Conservation (phyloP, 2,797 vertebrate genomes). For the Hippocampus kuda region DNA sequence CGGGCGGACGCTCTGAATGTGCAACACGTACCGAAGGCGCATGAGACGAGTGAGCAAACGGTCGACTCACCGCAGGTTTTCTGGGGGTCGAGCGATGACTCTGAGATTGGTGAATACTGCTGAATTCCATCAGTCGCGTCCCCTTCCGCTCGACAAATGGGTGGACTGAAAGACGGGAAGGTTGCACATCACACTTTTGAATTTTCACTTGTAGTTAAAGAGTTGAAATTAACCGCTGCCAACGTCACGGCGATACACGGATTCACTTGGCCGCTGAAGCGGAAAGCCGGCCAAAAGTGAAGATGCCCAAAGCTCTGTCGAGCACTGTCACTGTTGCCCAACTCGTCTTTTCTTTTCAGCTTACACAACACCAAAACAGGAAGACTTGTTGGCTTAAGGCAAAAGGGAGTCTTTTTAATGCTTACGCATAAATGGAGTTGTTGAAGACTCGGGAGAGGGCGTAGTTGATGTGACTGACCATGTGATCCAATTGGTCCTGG, state of each 20-base stretch:
- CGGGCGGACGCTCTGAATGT: neutral
- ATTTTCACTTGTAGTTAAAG: too few species aligned
- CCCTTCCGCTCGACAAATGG: conserved; percentile 76
- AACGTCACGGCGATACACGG: conserved; percentile 13
- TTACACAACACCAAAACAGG: conserved; percentile 14
- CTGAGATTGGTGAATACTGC: conserved; percentile 80
- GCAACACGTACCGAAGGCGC: too few species aligned
- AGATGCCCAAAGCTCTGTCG: conserved; percentile 30
- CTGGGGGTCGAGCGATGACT: conserved; percentile 75
- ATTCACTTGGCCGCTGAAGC: conserved; percentile 27
- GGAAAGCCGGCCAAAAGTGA: conserved; percentile 23
- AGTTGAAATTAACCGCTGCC: too few species aligned
- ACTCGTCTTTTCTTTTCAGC: conserved; percentile 17
- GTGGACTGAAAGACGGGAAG: conserved; percentile 38
- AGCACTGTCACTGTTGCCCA: conserved; percentile 34
- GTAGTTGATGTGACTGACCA: conserved; percentile 76
- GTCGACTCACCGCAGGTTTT: conserved; percentile 78
- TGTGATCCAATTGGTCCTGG: conserved; percentile 76
- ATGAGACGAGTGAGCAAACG: neutral
- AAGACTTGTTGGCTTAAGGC: conserved; percentile 3
- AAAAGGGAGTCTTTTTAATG: neutral
- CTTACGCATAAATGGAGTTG: conserved; percentile 77
- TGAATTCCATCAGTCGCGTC: conserved; percentile 71
- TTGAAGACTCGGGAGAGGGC: conserved; percentile 83
- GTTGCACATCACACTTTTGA: too few species aligned